These are phyloP conservation scores for Dendrolimus houi DNA, from an alignment of 2,888 invertebrate species.

Conservation along the genomic window DNA sequence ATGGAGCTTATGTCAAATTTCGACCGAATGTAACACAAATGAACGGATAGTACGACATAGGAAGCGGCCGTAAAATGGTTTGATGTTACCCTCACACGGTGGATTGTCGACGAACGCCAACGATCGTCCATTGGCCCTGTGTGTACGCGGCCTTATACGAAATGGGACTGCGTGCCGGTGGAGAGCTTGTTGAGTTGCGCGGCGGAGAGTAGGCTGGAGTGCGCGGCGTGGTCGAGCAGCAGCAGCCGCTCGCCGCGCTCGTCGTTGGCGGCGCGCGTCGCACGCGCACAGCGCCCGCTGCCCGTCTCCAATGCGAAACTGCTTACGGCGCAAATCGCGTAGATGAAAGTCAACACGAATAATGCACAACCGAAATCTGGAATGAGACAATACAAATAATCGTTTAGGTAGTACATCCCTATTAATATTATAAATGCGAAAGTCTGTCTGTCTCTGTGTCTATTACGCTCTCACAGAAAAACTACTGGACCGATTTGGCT, in stretches of 20 bases:
- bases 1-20: too few species aligned
- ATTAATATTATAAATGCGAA: too few species aligned
- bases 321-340: conserved; percentile 63
- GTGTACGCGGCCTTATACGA: conserved; percentile 35
- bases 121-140: too few species aligned
- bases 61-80: too few species aligned
- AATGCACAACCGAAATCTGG: conserved; percentile 57
- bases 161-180: conserved; percentile 55
- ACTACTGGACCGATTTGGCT: too few species aligned
- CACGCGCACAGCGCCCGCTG: conserved; percentile 36
- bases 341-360: conserved; percentile 57
- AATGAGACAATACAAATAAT: conserved; percentile 10
- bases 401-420: too few species aligned
- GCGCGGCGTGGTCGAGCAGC: conserved; percentile 60
- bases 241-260: conserved; percentile 59
- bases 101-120: too few species aligned
- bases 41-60: too few species aligned
- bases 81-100: too few species aligned
- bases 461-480: too few species aligned
- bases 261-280: conserved; percentile 29
- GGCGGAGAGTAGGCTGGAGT: conserved; percentile 62
- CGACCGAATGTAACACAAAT: too few species aligned
- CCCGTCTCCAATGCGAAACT: conserved; percentile 60
- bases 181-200: conserved; percentile 61
- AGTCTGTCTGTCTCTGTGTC: too few species aligned